phyloP scores from a whole-genome alignment of 1,140 invertebrate species.

The Atta texana region DNA sequence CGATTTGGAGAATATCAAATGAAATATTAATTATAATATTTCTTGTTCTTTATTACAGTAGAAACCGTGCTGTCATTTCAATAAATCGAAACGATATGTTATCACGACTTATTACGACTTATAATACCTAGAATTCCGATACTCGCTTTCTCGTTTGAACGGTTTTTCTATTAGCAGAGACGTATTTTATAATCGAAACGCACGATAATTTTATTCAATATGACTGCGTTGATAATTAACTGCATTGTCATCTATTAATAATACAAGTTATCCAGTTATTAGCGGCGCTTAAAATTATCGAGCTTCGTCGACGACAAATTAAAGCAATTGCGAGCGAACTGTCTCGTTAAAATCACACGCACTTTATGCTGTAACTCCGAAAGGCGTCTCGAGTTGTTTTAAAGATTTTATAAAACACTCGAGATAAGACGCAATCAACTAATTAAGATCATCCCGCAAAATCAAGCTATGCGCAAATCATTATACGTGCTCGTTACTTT shows the following conservation, averaged over 20 bases:
- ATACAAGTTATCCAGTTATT: constrained; percentile 37
- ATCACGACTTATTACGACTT: neutral
- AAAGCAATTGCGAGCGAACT: constrained; percentile 66
- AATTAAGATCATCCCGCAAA: constrained; percentile 53
- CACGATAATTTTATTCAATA: constrained; percentile 13
- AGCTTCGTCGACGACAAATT: constrained; percentile 67
- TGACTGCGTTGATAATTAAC: constrained; percentile 20
- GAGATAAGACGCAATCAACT: constrained; percentile 32
- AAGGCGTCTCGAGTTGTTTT: constrained; percentile 26
- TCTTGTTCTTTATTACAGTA: neutral
- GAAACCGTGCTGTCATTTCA: no score
- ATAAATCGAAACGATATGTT: neutral
- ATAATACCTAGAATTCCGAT: neutral
- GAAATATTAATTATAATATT: constrained; percentile 15
- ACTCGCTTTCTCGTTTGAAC: constrained; percentile 43
- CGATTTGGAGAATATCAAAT: neutral
- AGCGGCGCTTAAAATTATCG: constrained; percentile 60
- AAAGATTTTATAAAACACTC: constrained; percentile 54
- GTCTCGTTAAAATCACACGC: constrained; percentile 71
- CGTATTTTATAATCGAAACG: constrained; percentile 19
- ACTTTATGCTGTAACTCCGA: constrained; percentile 57
- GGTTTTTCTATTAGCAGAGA: constrained; percentile 44
- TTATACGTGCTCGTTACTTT: neutral
- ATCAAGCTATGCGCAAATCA: constrained; percentile 29
- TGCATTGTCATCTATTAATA: constrained; percentile 26